Conservation (phyloP, 2,113 vertebrate species). For the Podiceps cristatus region DNA sequence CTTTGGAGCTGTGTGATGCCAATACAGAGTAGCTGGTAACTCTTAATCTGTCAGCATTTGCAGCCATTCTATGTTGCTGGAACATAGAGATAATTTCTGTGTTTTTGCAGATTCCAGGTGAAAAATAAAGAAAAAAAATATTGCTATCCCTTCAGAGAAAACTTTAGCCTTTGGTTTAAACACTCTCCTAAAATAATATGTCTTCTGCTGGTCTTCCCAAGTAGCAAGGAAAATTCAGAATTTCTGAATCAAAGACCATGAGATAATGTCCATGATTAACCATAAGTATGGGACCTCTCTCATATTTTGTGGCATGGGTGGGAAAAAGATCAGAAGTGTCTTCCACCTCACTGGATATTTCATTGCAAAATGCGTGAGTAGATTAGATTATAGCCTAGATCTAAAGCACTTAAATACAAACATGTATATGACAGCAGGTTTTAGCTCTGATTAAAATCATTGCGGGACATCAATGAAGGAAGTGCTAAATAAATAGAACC, state of each 20-base stretch:
- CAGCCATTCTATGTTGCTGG: neutral
- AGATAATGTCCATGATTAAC: rapidly evolving
- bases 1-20: neutral
- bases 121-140: neutral
- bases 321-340: neutral
- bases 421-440: neutral
- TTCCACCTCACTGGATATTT: neutral
- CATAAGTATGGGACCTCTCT: rapidly evolving
- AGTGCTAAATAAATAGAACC: neutral
- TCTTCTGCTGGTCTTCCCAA: neutral
- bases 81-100: neutral
- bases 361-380: neutral
- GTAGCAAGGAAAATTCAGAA: neutral
- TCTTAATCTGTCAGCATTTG: too few species aligned
- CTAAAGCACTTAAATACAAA: neutral
- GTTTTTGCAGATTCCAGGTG: neutral
- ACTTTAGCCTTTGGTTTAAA: neutral
- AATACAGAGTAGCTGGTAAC: too few species aligned
- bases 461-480: neutral
- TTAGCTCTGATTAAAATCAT: slow-evolving; percentile 6
- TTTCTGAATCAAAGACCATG: neutral
- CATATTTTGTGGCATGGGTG: neutral
- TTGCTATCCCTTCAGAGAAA: too few species aligned
- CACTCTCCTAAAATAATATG: rapidly evolving
- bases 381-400: neutral